Base-by-base conservation (phyloP, 1,140 invertebrate species). In the Heliothis subflexa region DNA sequence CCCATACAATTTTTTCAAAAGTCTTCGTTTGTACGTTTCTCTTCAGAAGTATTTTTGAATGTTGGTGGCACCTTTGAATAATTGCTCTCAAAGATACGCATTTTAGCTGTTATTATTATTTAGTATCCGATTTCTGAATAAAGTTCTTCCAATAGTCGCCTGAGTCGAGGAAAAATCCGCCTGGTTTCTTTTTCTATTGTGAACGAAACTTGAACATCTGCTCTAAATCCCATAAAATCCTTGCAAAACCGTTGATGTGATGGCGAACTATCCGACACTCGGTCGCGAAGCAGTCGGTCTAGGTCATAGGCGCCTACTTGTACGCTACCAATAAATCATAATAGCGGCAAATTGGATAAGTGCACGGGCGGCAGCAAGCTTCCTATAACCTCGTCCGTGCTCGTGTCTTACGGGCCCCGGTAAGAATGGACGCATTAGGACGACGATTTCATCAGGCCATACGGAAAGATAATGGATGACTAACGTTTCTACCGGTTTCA, bases 301-400 rank as follows among this genome's bases (percentile, higher is more conserved):
- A 91, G 87, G 89, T 89, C 86, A 87, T 81, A 85, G 88, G 88
- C 86, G 87, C 88, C 85, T 88, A 84, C 85, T 87, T 85, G 85
- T 75, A 66, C 75, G 77, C 78, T 81, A 85, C 84, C 89, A 90
- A 92, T 93, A 92, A 92, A 93, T 93, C 90, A 91, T 92, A 92
- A 93, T 93, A 89, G 88, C 83, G 66, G 72, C 83, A 88, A 92
- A 93, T 92, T 93, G 92, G 86, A 93, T 93, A 93, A 93, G 84
- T 86, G 85, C 83, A 85, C 78, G 80, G 81, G 77, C 86, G 83
- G 76, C 82, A 74, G 79, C 76, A 73, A 55, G 80, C 87, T 91
- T 92, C 91, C 91, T 91, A 91, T 91, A 90, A 85, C 91, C 90
- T 91, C 89, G 91, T 61, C 66, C 66, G 66, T 11, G 40, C 50